These are phyloP conservation scores for Apostichopus californicus DNA, from an alignment of 35 echinoderm and acorn worm genomes.

Conservation along the genomic window DNA sequence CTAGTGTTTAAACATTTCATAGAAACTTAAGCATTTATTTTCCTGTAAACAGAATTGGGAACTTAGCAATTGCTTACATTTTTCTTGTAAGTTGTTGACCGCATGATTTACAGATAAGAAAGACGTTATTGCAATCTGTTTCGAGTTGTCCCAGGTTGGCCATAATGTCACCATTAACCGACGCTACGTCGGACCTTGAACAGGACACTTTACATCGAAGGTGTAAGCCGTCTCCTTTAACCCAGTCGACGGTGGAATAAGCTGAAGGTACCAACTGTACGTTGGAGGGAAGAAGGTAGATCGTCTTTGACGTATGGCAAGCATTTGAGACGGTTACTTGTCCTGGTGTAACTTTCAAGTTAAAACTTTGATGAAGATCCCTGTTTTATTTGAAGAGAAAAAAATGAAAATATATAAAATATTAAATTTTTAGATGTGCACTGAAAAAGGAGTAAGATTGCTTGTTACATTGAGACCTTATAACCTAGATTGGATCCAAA, in stretches of 20 bases:
- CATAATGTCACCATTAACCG: too few relatives aligned
- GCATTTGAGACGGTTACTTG: not conserved
- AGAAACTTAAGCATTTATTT: too few relatives aligned
- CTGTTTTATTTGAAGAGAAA: not conserved
- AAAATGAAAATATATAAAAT: not conserved
- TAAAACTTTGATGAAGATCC: not conserved
- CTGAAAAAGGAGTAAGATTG: too few relatives aligned
- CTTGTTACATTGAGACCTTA: too few relatives aligned
- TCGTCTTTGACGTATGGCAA: not conserved
- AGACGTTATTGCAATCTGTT: too few relatives aligned
- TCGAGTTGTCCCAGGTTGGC: not conserved
- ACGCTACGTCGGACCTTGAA: not conserved
- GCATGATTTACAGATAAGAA: not conserved
- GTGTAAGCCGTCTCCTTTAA: not conserved
- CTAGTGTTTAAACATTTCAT: too few relatives aligned
- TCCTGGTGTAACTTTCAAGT: not conserved
- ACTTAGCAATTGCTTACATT: not conserved
- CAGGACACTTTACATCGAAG: conserved; percentile 8
- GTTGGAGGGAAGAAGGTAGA: conserved; percentile 3
- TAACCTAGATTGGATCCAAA: too few relatives aligned
- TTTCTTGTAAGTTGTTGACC: not conserved
- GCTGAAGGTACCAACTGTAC: not conserved
- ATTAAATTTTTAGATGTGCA: too few relatives aligned
- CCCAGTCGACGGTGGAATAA: not conserved
- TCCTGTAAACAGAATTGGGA: too few relatives aligned